Base-by-base conservation (phyloP, 2,113 vertebrate species). In the Dendrocopos noguchii region DNA sequence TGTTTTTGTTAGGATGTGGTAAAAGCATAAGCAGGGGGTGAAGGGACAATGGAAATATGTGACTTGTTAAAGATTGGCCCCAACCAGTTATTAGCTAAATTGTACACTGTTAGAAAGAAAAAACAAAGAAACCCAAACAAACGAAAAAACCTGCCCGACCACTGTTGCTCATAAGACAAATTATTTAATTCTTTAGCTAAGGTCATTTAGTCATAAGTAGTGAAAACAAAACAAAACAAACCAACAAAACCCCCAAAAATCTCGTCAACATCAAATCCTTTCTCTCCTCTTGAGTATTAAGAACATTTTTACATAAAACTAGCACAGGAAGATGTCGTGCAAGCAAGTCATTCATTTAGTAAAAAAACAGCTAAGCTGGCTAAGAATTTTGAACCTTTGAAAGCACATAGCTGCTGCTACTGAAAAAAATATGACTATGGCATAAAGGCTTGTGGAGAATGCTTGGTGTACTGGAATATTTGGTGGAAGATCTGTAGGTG, bases 1-100 rank as follows among this genome's bases (percentile, higher is more conserved):
- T 99, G 99, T 99, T 99, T 99, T 99, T 99, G 99, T 99, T 99
- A 99, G 99, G 99, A 99, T 99, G 99, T 99, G 99, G 99, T 99
- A 99, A 99, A 99, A 99, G 98, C 98, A 99, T 99, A 99, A 99
- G 99, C 99, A 98, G 98, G 98, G 98, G 98, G 97, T 98, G 98
- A 98, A 97, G 98, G 98, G 98, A 98, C 97, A 97, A 97, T 97
- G 96, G 98, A 97, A 98, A 98, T 98, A 98, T 98, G 98, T 98
- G 98, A 98, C 98, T 99, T 98, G 98, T 98, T 98, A 99, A 98
- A 98, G 98, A 97, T 98, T 98, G 98, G 98, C 98, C 98, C 97
- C 98, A 98, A 97, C 98, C 96, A 98, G 96, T 98, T 98, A 98
- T 98, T 98, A 98, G 96, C 94, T 97, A 98, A 98, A 98, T 98